Base-by-base conservation (phyloP, 2,113 vertebrate genomes). In the Trinectes maculatus region DNA sequence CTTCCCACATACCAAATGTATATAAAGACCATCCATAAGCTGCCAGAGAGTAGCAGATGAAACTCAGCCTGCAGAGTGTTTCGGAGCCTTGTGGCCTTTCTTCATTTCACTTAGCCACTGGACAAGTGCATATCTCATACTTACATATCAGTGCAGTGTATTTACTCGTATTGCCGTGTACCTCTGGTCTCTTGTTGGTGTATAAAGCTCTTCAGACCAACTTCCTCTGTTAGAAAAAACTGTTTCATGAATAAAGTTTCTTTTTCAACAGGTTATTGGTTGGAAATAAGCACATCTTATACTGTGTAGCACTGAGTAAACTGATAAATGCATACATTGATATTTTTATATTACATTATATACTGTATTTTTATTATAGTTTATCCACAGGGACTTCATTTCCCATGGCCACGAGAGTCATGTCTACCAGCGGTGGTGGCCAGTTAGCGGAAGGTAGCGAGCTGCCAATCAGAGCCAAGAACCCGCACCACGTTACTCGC, bases 161-260 rank as follows among this genome's bases (percentile, higher is more conserved):
- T 54, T 48, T 36, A 31, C 56, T 56, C 53, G 47, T 73, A 73
- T 69, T 62, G 12, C 33, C 34, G 39, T 64, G 55, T 71, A n/a
- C 60, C 51, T 58, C 25, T 67, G 69, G 39, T 48, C 55, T 68
- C 71, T 48, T 39, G n/a, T 68, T 72, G 56, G 58, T 68, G 33
- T 68, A 64, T 55, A 48, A 69, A 28, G 44, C 66, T 75, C 44
- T 43, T 68, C 18, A 65, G 69, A 74, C 40, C 57, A 40, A 68
- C 25, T n/a, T 39, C 22, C 18, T 8, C 48, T 64, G 40, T 56
- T 60, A 6, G 71, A 51, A 75, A 51, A 62, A 18, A 26, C 42
- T 64, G 29, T 59, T 70, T 77, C 55, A 71, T 61, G 21, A 74
- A 77, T 85, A 79, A 79, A 77, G 19, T n/a, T 28, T 44, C n/a